Evolutionary conservation across 2,113 vertebrate genomes (phyloP).

Genomic region (Marmota monax): DNA sequence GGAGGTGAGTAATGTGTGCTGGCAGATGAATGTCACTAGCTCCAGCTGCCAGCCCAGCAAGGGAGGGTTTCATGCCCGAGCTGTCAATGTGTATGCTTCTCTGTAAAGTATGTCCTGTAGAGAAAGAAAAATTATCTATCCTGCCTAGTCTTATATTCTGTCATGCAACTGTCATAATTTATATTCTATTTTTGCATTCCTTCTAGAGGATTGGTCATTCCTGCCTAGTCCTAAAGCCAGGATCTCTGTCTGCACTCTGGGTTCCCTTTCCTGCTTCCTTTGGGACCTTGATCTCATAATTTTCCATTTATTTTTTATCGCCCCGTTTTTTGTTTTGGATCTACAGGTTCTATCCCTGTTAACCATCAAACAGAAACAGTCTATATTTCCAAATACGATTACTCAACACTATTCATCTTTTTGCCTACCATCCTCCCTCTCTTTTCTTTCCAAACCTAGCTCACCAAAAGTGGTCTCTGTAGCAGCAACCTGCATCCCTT

Average conservation of each 20-base stretch:
- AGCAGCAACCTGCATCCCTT: neutral
- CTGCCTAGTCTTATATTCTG: neutral
- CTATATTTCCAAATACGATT: neutral
- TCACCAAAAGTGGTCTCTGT: neutral
- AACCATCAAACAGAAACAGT: neutral
- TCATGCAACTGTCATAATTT: neutral
- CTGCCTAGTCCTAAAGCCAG: neutral
- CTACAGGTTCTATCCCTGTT: neutral
- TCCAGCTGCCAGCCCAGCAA: neutral
- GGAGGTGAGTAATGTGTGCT: conserved; percentile 56
- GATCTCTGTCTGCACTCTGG: neutral
- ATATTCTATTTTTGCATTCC: neutral
- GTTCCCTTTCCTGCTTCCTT: neutral
- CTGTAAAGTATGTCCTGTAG: neutral
- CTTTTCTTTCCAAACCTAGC: neutral
- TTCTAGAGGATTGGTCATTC: neutral
- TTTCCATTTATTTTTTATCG: neutral
- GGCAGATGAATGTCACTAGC: no score
- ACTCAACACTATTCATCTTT: neutral
- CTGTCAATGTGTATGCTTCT: neutral
- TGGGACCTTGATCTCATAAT: neutral
- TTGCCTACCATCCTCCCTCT: neutral
- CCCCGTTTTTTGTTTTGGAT: neutral
- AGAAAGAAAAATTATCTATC: neutral
- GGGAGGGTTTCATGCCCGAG: neutral